These are phyloP conservation scores for Muntiacus muntjak DNA, from an alignment of 2,113 vertebrate species.

Conservation along the genomic window DNA sequence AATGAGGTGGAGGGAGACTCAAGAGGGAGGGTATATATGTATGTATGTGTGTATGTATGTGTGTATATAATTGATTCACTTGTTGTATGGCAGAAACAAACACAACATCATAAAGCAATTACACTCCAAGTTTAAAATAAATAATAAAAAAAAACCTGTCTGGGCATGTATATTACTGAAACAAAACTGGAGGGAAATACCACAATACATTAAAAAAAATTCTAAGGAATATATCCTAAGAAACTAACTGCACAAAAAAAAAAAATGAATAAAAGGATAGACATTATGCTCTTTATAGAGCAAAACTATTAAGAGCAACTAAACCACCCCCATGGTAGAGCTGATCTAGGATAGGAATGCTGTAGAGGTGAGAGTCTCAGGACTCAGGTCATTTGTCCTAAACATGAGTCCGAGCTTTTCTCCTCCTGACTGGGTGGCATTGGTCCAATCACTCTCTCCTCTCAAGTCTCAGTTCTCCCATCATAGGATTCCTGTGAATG, in stretches of 20 bases:
- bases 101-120: background rate
- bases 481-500: background rate
- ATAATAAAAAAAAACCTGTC: background rate
- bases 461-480: background rate
- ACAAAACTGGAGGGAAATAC: background rate
- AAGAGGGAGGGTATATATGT: background rate
- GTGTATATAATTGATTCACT: background rate
- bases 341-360: fast-evolving
- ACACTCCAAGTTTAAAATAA: background rate
- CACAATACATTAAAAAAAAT: background rate
- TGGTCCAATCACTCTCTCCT: no score
- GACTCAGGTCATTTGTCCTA: background rate
- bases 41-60: background rate
- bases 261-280: background rate
- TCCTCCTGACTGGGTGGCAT: background rate
- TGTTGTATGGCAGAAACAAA: fast-evolving
- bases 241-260: background rate
- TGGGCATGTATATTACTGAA: no score
- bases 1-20: background rate
- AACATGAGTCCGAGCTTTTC: background rate
- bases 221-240: background rate
- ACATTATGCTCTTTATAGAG: background rate
- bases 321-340: fast-evolving
- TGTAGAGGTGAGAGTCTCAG: background rate
- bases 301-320: background rate